phyloP scores from a whole-genome alignment of 2,113 vertebrate species.

The Romanogobio albipinnatus region DNA sequence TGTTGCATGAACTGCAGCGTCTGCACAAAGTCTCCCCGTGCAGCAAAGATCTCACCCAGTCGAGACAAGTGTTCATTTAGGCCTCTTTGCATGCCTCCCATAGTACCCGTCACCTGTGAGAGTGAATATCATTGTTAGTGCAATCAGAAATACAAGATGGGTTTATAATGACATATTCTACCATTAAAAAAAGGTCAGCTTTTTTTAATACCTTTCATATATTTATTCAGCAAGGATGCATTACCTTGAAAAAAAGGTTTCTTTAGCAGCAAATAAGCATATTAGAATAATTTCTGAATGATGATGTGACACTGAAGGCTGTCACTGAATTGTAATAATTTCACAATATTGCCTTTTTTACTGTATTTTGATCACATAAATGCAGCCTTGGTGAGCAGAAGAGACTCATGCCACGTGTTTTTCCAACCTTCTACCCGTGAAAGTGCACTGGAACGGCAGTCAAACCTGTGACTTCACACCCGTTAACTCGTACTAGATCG shows the following conservation, averaged over 20 bases:
- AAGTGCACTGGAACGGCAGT: no score
- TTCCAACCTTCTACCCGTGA: no score
- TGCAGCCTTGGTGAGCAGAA: neutral
- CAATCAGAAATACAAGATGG: neutral
- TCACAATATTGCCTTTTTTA: neutral
- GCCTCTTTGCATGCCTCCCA: slow-evolving; percentile 78
- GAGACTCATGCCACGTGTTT: neutral
- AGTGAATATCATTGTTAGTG: neutral
- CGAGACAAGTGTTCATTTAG: slow-evolving; percentile 84
- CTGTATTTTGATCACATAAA: neutral
- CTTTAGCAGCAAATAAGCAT: neutral
- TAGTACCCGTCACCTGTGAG: slow-evolving; percentile 81
- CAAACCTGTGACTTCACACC: no score
- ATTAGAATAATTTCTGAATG: neutral
- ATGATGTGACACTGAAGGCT: neutral
- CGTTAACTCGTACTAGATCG: no score
- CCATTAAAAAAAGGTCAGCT: neutral
- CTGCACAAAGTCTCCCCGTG: slow-evolving; percentile 85
- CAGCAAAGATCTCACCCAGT: slow-evolving; percentile 88
- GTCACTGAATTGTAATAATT: neutral
- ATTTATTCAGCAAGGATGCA: neutral
- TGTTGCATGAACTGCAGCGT: slow-evolving; percentile 87
- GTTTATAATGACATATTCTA: neutral
- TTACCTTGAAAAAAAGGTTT: neutral
- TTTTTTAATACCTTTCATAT: no score